A percentile compares a stretch with the other conserved stretches of the same genome.
Conservation (phyloP, 1,140 invertebrate genomes). For the Zaprionus vittiger region DNA sequence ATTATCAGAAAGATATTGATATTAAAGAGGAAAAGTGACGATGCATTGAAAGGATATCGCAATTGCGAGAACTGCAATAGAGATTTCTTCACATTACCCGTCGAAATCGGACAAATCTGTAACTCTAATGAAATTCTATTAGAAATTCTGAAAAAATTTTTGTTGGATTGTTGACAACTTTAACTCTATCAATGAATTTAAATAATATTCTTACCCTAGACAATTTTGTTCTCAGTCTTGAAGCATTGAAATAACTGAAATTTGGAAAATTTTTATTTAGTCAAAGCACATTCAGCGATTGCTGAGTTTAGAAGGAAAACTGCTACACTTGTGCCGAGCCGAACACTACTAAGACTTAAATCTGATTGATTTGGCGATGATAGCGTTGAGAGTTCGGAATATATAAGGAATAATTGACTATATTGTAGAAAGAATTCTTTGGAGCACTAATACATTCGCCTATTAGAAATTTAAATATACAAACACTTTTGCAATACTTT, state of each 20-base stretch:
- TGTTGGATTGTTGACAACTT: background rate
- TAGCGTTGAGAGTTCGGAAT: background rate
- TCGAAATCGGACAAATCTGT: background rate
- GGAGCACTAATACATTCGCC: no score
- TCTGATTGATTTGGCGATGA: background rate
- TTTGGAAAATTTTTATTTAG: slow-evolving; percentile 9
- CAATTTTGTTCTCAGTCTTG: slow-evolving; percentile 46
- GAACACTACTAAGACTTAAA: background rate
- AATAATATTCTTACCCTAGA: slow-evolving; percentile 35
- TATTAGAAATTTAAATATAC: background rate
- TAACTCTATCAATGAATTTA: slow-evolving; percentile 15
- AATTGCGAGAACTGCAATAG: no score
- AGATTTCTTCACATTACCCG: background rate
- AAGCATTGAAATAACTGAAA: slow-evolving; percentile 27
- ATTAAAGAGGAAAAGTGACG: background rate
- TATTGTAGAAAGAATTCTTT: no score
- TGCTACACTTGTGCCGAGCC: background rate
- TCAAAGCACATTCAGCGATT: background rate
- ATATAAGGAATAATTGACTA: no score
- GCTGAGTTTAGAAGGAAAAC: background rate
- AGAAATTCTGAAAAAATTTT: background rate
- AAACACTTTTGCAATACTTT: background rate
- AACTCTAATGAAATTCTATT: background rate
- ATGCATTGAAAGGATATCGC: no score
- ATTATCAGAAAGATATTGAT: background rate